Evolutionary conservation across 2,797 vertebrate genomes (phyloP), one percentile per base, ranked within the genome.

Genomic region (Cheirogaleus major): DNA sequence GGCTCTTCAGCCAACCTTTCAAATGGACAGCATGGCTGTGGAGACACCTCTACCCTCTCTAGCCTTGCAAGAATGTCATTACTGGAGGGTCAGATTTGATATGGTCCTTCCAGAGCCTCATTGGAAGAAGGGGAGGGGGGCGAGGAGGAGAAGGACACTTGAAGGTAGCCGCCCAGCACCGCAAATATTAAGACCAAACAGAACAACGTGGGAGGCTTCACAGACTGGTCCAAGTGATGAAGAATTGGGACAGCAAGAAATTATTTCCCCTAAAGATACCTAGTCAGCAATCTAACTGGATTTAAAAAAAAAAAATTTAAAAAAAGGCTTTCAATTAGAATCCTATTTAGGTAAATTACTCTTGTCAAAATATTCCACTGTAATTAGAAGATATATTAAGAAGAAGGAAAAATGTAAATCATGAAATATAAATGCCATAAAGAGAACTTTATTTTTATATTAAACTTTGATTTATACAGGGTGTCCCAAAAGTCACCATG

Each of bases 401-500:
- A 95, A 91, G 25, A 80, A 89, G 17, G 20, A 79, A 65, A 93
- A 85, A 65, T 38, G 84, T 13, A 97, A 93, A 45, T 95, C 50
- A 72, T 48, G 20, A 89, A 84, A 87, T 69, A 57, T 15, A 59
- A 89, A 88, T 15, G 27, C 20, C 41, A n/a, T 32, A 59, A 57
- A 63, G 83, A 91, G 35, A 95, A 55, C 30, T 65, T 30, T 41
- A 43, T 22, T 50, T 41, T 23, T 65, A 18, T 65, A 65, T n/a
- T n/a, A 65, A 65, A n/a, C 30, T n/a, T n/a, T 65, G 32, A 65
- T n/a, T n/a, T 65, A 65, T 65, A 59, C 23, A 27, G 57, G 57
- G 57, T 59, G 25, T 27, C 57, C 23, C 4, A 5, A 59, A 59
- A 59, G 57, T 59, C 57, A 27, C 57, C 23, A 59, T 59, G 27